These are phyloP conservation scores for Boulengerochromis microlepis DNA, from an alignment of 2,113 vertebrate species.

Conservation along the genomic window DNA sequence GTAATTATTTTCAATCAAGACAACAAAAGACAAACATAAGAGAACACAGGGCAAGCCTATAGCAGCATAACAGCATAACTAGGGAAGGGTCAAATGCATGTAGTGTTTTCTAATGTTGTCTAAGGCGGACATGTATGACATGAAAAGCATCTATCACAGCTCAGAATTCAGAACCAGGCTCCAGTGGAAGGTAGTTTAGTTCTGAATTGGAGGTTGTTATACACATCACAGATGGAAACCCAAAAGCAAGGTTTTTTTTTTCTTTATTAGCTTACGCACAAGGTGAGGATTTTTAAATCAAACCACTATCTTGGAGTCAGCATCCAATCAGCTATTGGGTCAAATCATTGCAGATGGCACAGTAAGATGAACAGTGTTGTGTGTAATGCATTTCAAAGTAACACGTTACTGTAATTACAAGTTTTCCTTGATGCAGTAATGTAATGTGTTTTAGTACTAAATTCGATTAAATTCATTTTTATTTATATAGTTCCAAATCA, in stretches of 20 bases:
- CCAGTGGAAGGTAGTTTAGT: neutral
- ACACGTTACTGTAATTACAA: neutral
- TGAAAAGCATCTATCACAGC: neutral
- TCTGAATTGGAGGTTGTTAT: neutral
- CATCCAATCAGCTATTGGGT: neutral
- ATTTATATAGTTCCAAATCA: neutral
- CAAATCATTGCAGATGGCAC: neutral
- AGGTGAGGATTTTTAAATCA: neutral
- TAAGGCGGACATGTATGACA: neutral
- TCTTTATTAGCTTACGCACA: neutral
- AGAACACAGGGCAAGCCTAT: neutral
- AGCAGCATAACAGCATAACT: neutral
- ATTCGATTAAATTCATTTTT: accelerated
- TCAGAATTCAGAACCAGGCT: neutral
- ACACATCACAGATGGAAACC: neutral
- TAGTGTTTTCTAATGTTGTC: neutral
- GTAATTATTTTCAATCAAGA: neutral
- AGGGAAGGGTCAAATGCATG: neutral
- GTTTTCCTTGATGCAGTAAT: neutral
- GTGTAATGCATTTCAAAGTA: neutral
- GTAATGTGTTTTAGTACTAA: neutral
- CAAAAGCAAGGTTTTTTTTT: neutral
- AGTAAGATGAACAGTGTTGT: neutral
- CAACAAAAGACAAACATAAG: neutral
- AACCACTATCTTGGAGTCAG: neutral